Evolutionary conservation across 2,888 invertebrate genomes (phyloP).

Genomic region (Epistrophe eligans): DNA sequence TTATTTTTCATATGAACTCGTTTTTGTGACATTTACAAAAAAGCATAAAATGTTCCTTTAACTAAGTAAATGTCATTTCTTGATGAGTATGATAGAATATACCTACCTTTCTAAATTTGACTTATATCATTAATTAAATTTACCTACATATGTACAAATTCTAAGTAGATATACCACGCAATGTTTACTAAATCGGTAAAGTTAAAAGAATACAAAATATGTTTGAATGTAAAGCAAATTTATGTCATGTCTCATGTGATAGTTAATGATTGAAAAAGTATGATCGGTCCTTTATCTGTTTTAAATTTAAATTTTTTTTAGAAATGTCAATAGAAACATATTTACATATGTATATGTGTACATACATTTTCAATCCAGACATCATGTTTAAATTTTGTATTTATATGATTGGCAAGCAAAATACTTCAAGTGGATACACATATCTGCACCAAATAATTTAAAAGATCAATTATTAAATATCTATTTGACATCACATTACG

Average conservation of each 20-base stretch:
- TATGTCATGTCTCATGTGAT: background rate
- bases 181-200: slow-evolving; percentile 7
- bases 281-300: slow-evolving; percentile 16
- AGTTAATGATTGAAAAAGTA: background rate
- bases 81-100: background rate
- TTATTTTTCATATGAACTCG: background rate
- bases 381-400: background rate
- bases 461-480: background rate
- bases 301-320: background rate
- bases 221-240: background rate
- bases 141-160: too few species aligned
- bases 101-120: too few species aligned
- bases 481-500: background rate
- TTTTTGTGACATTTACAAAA: background rate
- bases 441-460: slow-evolving; percentile 12
- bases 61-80: background rate
- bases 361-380: background rate
- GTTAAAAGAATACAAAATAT: background rate
- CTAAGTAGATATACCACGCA: background rate
- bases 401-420: background rate
- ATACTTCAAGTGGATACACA: slow-evolving; percentile 14
- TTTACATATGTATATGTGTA: background rate
- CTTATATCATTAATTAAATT: too few species aligned
- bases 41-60: background rate
- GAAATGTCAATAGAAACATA: slow-evolving; percentile 2